Base-by-base conservation (phyloP, 2,888 invertebrate genomes). In the Chydorus sphaericus region DNA sequence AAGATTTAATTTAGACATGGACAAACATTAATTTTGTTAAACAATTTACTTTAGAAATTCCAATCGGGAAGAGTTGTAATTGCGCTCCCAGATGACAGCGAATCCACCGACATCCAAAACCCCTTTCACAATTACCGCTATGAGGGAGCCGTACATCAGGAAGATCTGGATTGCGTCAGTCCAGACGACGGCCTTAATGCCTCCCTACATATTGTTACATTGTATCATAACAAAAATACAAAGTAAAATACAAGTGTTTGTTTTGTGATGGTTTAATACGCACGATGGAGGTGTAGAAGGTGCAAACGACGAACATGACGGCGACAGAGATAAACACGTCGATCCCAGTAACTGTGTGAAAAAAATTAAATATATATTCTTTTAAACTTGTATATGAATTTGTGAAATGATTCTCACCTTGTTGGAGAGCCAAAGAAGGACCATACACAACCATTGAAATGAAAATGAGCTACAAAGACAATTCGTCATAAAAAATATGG, bases 111-210 rank as follows among this genome's bases (percentile, higher is more conserved):
- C 77, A 48, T 65, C 61, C 6, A 58, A 33, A 2, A 61, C 54
- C 1, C 67, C 66, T 28, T 62, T 62, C 8, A 60, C 54, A 11
- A 58, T 70, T 49, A 80, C 69, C 14, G 77, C 71, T 14, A 81
- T 70, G 55, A 85, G 70, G 0, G 85, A 83, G 1, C 77, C 78
- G 7, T 84, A 64, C 51, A 86, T 73, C 37, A 85, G 80, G 10
- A 75, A 77, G 23, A 86, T 83, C 77, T 90, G 89, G 67, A 90
- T 85, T 1, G 86, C 82, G 67, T 90, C 90, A 2, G 89, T 87
- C 78, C 90, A 89, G 64, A 90, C 88, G 11, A 90, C 90, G n/a
- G 90, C 90, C 70, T 89, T 89, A 83, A 91, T 86, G 29, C 89
- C 89, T 56, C 88, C 88, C 82, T 83, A 2, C 8, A 8, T 8